Evolutionary conservation across 2,888 invertebrate species (phyloP).

Genomic region (Scaptomyza cyrtandrae): DNA sequence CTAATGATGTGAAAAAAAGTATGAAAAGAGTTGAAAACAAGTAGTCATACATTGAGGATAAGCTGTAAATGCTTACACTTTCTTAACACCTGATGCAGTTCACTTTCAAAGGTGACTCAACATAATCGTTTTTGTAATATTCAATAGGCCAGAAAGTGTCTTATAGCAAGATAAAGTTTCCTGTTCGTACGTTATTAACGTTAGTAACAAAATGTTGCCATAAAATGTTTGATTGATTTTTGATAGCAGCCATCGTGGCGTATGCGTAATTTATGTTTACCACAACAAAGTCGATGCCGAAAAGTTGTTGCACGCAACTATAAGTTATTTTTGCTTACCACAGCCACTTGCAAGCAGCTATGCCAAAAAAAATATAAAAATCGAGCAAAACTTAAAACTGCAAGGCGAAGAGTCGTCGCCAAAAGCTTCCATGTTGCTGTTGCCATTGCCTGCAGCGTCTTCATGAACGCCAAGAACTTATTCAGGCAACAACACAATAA

Average conservation of each 20-base stretch:
- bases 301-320: slow-evolving; percentile 1
- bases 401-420: slow-evolving; percentile 7
- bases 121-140: neutral
- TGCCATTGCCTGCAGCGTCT: slow-evolving; percentile 14
- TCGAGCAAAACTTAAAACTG: slow-evolving; percentile 24
- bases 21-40: slow-evolving; percentile 11
- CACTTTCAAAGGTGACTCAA: neutral
- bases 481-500: slow-evolving; percentile 33
- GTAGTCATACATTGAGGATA: neutral
- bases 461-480: slow-evolving; percentile 34
- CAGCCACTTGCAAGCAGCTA: slow-evolving; percentile 25
- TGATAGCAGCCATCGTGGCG: slow-evolving; percentile 21
- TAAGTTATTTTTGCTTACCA: slow-evolving; percentile 32
- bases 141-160: neutral
- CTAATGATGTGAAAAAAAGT: slow-evolving; percentile 34
- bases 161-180: neutral
- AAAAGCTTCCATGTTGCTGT: neutral
- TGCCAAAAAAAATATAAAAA: slow-evolving; percentile 12
- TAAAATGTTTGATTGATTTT: slow-evolving; percentile 30
- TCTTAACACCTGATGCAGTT: slow-evolving; percentile 34
- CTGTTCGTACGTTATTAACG: neutral
- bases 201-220: neutral
- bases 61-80: slow-evolving; percentile 12
- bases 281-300: slow-evolving; percentile 25
- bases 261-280: slow-evolving; percentile 44